Conservation (phyloP, 2,797 vertebrate genomes). For the Nasua narica region DNA sequence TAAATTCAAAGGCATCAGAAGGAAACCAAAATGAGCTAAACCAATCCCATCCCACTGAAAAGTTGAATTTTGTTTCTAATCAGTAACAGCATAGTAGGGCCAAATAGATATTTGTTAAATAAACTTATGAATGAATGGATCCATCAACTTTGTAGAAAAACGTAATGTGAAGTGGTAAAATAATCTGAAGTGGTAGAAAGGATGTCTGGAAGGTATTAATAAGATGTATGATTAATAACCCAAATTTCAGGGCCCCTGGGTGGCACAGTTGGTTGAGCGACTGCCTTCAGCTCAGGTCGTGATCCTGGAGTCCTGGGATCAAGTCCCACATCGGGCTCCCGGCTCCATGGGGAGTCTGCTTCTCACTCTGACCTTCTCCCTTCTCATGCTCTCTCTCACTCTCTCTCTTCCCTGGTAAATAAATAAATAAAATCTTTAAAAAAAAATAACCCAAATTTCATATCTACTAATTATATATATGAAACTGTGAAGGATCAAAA, state of each 20-base stretch:
- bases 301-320: no score
- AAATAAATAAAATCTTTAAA: no score
- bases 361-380: no score
- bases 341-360: no score
- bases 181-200: background rate
- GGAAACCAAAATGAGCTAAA: constrained; percentile 16
- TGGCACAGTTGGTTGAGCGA: no score
- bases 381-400: no score
- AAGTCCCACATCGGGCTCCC: no score
- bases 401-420: no score
- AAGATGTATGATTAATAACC: background rate
- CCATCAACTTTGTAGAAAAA: constrained; percentile 5
- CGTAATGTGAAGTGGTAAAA: background rate
- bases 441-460: background rate
- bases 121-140: background rate
- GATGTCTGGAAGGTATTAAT: background rate
- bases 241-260: no score
- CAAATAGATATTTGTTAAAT: background rate
- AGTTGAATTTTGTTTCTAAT: background rate
- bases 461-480: background rate
- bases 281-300: no score
- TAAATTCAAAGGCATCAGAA: constrained; percentile 17
- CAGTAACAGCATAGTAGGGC: background rate
- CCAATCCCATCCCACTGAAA: background rate
- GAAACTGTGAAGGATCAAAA: constrained; percentile 35